Base-by-base conservation (phyloP, 2,113 vertebrate genomes). In the Enhydra lutris region DNA sequence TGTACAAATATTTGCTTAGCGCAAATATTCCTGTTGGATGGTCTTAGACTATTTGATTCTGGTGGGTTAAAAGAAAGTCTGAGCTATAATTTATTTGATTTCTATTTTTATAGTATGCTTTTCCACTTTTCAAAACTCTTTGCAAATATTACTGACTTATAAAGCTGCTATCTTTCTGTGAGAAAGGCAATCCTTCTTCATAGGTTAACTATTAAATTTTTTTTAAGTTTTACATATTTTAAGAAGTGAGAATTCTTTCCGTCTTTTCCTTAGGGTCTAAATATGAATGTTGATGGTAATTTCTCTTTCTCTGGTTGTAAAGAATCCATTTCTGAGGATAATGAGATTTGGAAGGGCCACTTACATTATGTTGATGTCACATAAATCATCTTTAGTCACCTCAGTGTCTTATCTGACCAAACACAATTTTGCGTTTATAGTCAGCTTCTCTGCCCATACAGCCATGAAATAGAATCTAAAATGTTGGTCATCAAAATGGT, bases 321-420 rank as follows among this genome's bases (percentile, higher is more conserved):
- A 89, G 95, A 97, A 98, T 98, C 98, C 97, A 93, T 98, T 97
- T 95, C 97, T 98, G 95, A 97, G 39, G 61, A 96, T 98, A 98
- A 97, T 97, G 90, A 98, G 97, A 97, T 97, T 98, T 98, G 97
- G 87, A 97, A 96, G 96, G 91, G 85, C 97, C 93, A 96, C 82
- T 97, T 97, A 78, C 63, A 95, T 83, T 96, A 69, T 90, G 88
- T 71, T 92, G 96, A 73, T 79, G 65, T 98, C 96, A 94, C n/a
- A 87, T 98, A 97, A 98, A 98, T 98, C 96, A 98, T 69, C 8
- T 34, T 92, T 95, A 96, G 42, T 52, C 89, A 59, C 80, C 67
- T 96, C 39, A 73, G 8, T 97, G 73, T 98, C 97, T 96, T 59
- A 82, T 45, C 59, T 79, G 84, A 73, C 34, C 10, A 76, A 74